Evolutionary conservation across 2,113 vertebrate genomes (phyloP), one percentile per base, ranked within the genome.

Genomic region (Scopus umbretta): DNA sequence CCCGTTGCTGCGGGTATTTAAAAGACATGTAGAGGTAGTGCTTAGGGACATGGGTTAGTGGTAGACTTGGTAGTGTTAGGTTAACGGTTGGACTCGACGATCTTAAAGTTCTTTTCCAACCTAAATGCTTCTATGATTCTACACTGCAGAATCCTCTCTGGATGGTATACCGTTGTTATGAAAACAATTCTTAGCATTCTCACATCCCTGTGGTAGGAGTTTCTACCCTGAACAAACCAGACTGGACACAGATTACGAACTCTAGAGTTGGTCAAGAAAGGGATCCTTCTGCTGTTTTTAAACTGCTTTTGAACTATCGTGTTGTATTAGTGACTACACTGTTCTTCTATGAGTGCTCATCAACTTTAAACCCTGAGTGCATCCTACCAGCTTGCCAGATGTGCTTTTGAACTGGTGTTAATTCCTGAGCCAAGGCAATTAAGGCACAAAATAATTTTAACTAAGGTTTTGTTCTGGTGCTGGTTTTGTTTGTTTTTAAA

Each of bases 391-490:
- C 16, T 38, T 56, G 49, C 49, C 49, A 65, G n/a, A 38, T 59
- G 17, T 50, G 47, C 43, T 68, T 40, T 70, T 88, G 36, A 87
- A 45, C 16, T 65, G 38, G 40, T 81, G 53, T 63, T 88, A 85
- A 70, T 79, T 91, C 78, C 71, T 76, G 58, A 92, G 80, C 61
- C 53, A 88, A 87, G 38, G 76, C 42, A 79, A 76, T 75, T 80
- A 96, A 92, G 81, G 96, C 91, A 97, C 71, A 70, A 88, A 82
- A 32, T 67, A 63, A 81, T 72, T 76, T 27, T 80, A 76, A 70
- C 38, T 80, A 22, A 66, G 3, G 1, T 65, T 92, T 71, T 88
- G 23, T 66, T 66, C 15, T 62, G 65, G 43, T 83, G 55, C 2
- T 58, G n/a, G 27, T 32, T 22, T 38, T 20, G 32, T 43, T 32